These are phyloP conservation scores for Rapana venosa DNA, from an alignment of 2,888 invertebrate genomes.

Conservation along the genomic window DNA sequence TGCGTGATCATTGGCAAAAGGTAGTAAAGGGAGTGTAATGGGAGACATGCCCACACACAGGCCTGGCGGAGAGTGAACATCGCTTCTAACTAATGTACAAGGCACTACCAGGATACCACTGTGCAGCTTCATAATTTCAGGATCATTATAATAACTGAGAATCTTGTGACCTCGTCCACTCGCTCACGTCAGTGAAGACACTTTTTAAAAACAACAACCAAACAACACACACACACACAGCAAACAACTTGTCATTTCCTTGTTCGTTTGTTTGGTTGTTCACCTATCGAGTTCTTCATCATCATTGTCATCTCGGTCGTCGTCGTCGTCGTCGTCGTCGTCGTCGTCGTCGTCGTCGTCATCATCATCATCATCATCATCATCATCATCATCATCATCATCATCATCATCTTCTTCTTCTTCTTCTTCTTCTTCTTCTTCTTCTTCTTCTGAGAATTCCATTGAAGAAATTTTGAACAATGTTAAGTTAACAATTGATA, in stretches of 20 bases:
- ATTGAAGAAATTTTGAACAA: too few relatives aligned
- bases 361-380: conserved; percentile 31
- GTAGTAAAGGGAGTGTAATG: too few relatives aligned
- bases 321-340: background rate
- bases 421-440: background rate
- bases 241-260: background rate
- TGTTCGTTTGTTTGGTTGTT: background rate
- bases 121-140: background rate
- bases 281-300: background rate
- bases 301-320: background rate
- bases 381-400: conserved; percentile 30
- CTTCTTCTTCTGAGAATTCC: too few relatives aligned
- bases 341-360: background rate
- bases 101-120: too few relatives aligned
- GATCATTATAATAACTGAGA: background rate
- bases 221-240: background rate
- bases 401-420: background rate
- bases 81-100: too few relatives aligned
- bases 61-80: too few relatives aligned
- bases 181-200: background rate
- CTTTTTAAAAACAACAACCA: background rate
- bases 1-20: too few relatives aligned
- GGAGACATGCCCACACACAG: too few relatives aligned
- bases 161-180: background rate
- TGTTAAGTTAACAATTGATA: too few relatives aligned